A percentile compares a stretch with the other conserved stretches of the same genome.
Conservation (phyloP, 1,140 invertebrate species). For the Drosophila obscura region DNA sequence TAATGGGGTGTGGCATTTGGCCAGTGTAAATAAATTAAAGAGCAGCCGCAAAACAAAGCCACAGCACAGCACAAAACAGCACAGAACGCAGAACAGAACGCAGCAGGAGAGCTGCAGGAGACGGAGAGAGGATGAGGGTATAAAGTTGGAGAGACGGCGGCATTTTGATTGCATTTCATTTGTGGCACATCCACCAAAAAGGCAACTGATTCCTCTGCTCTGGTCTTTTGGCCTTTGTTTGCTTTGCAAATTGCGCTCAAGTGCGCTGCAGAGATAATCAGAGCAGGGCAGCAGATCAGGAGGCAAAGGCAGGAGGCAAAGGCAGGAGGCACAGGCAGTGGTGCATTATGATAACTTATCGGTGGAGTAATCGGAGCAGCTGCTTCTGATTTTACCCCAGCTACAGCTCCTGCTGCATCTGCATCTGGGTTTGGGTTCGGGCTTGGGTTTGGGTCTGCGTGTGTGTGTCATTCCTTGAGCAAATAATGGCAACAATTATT, state of each 20-base stretch:
- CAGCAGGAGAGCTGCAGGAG: background rate
- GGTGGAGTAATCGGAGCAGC: conserved; percentile 49
- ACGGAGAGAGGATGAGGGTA: background rate
- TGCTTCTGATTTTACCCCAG: conserved; percentile 12
- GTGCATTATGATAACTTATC: conserved; percentile 72
- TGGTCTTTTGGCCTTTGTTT: conserved; percentile 63
- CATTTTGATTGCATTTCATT: conserved; percentile 80
- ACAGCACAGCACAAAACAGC: conserved; percentile 32
- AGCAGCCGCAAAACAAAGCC: conserved; percentile 69
- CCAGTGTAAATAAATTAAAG: conserved; percentile 80
- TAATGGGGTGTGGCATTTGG: conserved; percentile 79
- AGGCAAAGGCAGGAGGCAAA: background rate
- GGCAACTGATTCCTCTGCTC: conserved; percentile 13
- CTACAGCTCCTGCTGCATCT: conserved; percentile 8
- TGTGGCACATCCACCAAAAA: conserved; percentile 25
- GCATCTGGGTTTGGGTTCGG: conserved; percentile 26
- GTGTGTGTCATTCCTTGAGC: conserved; percentile 74
- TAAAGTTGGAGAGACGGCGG: conserved; percentile 30
- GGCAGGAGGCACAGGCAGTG: background rate
- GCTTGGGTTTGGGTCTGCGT: conserved; percentile 12
- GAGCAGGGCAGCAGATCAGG: conserved; percentile 7
- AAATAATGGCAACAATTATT: conserved; percentile 81
- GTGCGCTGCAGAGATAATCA: conserved; percentile 27
- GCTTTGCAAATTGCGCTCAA: conserved; percentile 74
- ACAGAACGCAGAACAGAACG: background rate